Base-by-base conservation (phyloP, 1,140 invertebrate species). In the Mamestra configurata region DNA sequence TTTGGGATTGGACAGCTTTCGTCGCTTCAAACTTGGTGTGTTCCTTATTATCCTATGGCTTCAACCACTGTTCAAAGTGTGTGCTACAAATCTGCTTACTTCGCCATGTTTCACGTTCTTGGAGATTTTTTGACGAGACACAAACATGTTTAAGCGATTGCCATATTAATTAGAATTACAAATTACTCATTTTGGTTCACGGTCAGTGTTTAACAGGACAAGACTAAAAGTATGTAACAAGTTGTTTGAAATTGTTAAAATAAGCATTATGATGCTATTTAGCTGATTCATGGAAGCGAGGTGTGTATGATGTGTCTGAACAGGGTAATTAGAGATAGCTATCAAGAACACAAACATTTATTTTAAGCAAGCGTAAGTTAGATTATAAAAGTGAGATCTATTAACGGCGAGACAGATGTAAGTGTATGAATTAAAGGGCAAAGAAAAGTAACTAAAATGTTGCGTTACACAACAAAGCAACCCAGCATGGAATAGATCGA, bases 201-300 rank as follows among this genome's bases (percentile, higher is more conserved):
- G 46, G 49, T 35, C 46, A 53, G 27, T 71, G 68, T 71, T 53
- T 71, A 71, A 51, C 46, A 71, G 68, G 10, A 71, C 68, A 71
- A 71, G 13, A 71, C 68, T 71, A 71, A 71, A 71, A 11, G 68
- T 31, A 71, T 71, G 66, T 71, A 71, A 71, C 15, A 46, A 70
- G 43, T 24, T 27, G 49, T 70, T 18, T n/a, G n/a, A 35, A 53
- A 46, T 15, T 51, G 37, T 40, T 49, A 70, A 71, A 71, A 31
- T 51, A 64, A 64, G 10, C 35, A 35, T 64, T 37, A 59, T 66
- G 3, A 18, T 66, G 31, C 18, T 40, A n/a, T 22, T 61, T 18
- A 27, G 15, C 35, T 61, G 59, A 61, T 61, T 31, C 27, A 61
- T 35, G 24, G 31, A 61, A 18, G n/a, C 10, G 53, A 15, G 22